These are phyloP conservation scores for Coluber constrictor DNA, from an alignment of 2,797 vertebrate species.

Conservation along the genomic window DNA sequence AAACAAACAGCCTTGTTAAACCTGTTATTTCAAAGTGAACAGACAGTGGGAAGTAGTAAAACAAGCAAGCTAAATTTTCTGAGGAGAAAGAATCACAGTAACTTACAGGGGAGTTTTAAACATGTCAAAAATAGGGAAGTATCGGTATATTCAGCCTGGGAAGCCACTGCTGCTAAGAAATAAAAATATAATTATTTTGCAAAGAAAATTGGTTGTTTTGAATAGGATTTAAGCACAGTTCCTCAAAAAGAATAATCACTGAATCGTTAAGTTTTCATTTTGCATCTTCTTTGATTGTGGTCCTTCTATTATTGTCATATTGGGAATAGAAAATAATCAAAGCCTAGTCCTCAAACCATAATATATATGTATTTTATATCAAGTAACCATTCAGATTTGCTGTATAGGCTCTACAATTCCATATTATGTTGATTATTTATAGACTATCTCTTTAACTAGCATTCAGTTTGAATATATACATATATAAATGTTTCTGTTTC, in stretches of 20 bases:
- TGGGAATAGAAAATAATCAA: not conserved
- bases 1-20: conserved; percentile 25
- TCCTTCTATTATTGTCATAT: not conserved
- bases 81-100: conserved; percentile 25
- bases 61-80: not conserved
- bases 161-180: not conserved
- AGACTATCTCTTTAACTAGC: not conserved
- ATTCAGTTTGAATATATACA: not conserved
- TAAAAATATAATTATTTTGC: not conserved
- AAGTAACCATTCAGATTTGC: not conserved
- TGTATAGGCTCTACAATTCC: not conserved
- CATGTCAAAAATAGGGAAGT: not conserved
- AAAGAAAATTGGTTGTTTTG: not conserved
- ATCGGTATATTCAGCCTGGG: not conserved
- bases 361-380: not conserved
- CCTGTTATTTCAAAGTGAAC: conserved; percentile 30
- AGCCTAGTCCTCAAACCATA: not conserved
- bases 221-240: not conserved
- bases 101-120: not conserved
- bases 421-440: not conserved
- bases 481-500: not conserved
- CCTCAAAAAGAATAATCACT: not conserved
- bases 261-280: not conserved
- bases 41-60: conserved; percentile 35
- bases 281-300: not conserved